These are phyloP conservation scores for Psix sp. DNA, from an alignment of 1,140 invertebrate species.

Conservation along the genomic window DNA sequence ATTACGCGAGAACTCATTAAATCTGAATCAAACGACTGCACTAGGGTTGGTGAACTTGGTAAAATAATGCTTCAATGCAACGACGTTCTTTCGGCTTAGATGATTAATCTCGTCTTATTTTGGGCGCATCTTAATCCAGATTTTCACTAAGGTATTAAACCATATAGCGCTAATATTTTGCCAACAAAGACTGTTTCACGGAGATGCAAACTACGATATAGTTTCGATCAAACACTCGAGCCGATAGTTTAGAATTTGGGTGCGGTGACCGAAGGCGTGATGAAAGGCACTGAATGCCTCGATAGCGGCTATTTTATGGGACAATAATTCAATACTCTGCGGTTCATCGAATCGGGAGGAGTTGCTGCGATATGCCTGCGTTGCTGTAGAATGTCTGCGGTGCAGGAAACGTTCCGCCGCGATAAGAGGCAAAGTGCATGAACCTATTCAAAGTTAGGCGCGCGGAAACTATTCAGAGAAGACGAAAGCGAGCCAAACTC, in stretches of 20 bases:
- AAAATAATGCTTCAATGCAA: constrained; percentile 24
- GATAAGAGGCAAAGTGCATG: constrained; percentile 52
- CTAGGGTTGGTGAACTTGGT: background rate
- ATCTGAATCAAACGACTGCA: constrained; percentile 21
- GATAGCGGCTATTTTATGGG: constrained; percentile 54
- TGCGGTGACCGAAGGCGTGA: constrained; percentile 44
- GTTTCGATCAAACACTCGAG: constrained; percentile 30
- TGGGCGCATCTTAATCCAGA: constrained; percentile 19
- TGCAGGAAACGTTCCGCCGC: constrained; percentile 25
- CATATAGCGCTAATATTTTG: background rate
- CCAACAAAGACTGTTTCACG: background rate
- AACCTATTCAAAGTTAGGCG: constrained; percentile 51
- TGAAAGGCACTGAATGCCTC: constrained; percentile 39
- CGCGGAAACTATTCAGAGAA: constrained; percentile 43
- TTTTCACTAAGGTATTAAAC: background rate
- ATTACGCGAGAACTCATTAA: constrained; percentile 21
- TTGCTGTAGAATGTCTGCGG: constrained; percentile 32
- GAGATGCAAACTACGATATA: constrained; percentile 38
- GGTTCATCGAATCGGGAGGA: constrained; percentile 48
- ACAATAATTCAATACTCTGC: constrained; percentile 56
- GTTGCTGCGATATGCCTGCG: constrained; percentile 38
- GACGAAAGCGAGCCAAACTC: constrained; percentile 19
- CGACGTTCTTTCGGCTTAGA: constrained; percentile 6
- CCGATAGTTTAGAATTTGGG: constrained; percentile 35
- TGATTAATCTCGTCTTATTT: constrained; percentile 34